These are phyloP conservation scores for Percopsis omiscomaycus DNA, from an alignment of 2,797 vertebrate genomes.

Conservation along the genomic window DNA sequence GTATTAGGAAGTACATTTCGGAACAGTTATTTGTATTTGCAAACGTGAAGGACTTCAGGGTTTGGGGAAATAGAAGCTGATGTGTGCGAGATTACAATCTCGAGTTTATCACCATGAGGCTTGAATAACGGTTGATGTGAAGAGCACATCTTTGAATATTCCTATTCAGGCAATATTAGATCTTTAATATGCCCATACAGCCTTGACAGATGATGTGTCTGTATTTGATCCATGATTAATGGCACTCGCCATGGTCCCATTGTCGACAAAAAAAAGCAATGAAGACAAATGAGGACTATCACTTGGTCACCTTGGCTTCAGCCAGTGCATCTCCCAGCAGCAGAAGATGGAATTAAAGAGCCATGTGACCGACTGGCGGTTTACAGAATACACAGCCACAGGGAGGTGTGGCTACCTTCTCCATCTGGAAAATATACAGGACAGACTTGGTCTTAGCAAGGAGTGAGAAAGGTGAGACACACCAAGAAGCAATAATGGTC, in stretches of 20 bases:
- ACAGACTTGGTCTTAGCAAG: neutral
- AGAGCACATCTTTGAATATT: constrained; percentile 4
- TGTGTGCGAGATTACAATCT: too few species aligned
- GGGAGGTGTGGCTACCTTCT: constrained; percentile 66
- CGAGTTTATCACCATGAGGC: neutral
- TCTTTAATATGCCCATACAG: neutral
- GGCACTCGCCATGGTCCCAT: constrained; percentile 16
- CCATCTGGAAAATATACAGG: constrained; percentile 72
- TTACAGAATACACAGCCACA: constrained; percentile 13
- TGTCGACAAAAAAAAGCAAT: constrained; percentile 26
- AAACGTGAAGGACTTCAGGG: too few species aligned
- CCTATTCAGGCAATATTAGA: constrained; percentile 1
- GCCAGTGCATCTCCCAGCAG: constrained; percentile 28
- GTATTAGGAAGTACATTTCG: too few species aligned
- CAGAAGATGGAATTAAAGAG: constrained; percentile 9
- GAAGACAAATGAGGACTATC: constrained; percentile 34
- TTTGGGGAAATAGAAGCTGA: too few species aligned
- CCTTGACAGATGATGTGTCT: constrained; percentile 8
- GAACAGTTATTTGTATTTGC: too few species aligned
- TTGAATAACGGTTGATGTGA: neutral
- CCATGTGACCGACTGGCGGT: constrained; percentile 21
- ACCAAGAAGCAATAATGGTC: neutral
- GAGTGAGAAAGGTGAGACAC: neutral
- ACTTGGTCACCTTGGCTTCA: constrained; percentile 25
- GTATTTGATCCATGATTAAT: constrained; percentile 4